Evolutionary conservation across 2,888 invertebrate genomes (phyloP).

Genomic region (Drosophila kokeensis): DNA sequence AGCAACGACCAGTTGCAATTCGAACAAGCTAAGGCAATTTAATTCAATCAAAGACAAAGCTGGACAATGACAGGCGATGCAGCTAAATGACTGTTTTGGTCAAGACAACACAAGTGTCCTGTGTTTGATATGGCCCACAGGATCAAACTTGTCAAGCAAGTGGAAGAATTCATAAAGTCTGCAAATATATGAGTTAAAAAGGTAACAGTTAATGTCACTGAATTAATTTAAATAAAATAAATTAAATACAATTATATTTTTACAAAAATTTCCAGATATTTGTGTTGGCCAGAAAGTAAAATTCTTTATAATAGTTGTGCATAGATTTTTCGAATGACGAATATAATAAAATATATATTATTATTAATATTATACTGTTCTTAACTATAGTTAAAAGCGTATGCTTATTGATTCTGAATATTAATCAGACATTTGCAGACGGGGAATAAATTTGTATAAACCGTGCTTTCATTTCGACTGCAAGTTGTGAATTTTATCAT

Average conservation of each 20-base stretch:
- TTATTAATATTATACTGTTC: neutral
- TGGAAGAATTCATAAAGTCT: neutral
- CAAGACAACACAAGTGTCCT: conserved; percentile 21
- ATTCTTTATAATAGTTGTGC: too few relatives aligned
- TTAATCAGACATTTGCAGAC: conserved; percentile 2
- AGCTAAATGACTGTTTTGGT: conserved; percentile 41
- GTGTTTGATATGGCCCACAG: conserved; percentile 3
- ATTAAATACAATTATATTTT: neutral
- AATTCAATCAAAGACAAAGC: conserved; percentile 78
- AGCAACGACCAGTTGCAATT: conserved; percentile 20
- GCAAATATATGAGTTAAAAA: neutral
- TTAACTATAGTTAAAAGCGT: neutral
- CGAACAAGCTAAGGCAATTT: conserved; percentile 62
- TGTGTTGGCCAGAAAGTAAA: too few relatives aligned
- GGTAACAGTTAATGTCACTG: neutral
- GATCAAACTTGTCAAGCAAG: neutral
- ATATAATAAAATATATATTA: neutral
- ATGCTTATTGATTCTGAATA: conserved; percentile 1
- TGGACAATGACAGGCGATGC: conserved; percentile 56
- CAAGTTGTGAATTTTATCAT: conserved; percentile 35
- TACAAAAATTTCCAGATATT: neutral
- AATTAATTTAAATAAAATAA: neutral
- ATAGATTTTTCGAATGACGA: neutral
- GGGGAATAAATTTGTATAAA: neutral
- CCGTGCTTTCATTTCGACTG: conserved; percentile 14